Percentiles rank a stretch among this genome's conserved stretches.
Evolutionary conservation across 2,113 vertebrate species (phyloP).

Genomic region (Pampusana beccarii): DNA sequence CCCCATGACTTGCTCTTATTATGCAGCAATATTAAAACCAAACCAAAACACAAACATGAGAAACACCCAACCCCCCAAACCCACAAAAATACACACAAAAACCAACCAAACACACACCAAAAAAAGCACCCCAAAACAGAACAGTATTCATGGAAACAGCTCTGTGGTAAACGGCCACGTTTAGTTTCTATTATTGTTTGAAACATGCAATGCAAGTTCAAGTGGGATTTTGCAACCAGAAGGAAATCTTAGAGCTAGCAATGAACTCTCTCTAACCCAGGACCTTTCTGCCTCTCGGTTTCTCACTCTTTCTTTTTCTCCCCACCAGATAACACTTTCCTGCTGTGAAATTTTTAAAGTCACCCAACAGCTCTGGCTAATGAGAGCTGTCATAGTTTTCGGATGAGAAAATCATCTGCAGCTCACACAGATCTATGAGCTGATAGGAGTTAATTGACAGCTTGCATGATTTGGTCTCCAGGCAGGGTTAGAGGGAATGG

Average conservation of each 20-base stretch:
- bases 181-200: slow-evolving; percentile 7
- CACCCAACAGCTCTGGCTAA: slow-evolving; percentile 68
- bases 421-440: slow-evolving; percentile 69
- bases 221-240: slow-evolving; percentile 28
- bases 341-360: slow-evolving; percentile 72
- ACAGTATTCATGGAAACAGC: background rate
- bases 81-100: background rate
- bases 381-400: slow-evolving; percentile 70
- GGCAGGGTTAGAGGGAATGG: slow-evolving; percentile 69
- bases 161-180: background rate
- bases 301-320: slow-evolving; percentile 28
- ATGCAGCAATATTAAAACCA: background rate
- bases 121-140: too few relatives aligned
- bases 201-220: slow-evolving; percentile 32
- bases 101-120: too few relatives aligned
- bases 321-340: slow-evolving; percentile 66
- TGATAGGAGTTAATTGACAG: slow-evolving; percentile 81
- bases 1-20: background rate
- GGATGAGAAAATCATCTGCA: slow-evolving; percentile 73
- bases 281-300: slow-evolving; percentile 10
- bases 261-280: slow-evolving; percentile 54
- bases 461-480: slow-evolving; percentile 68
- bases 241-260: background rate
- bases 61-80: too few relatives aligned
- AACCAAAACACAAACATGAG: too few relatives aligned